phyloP scores from a whole-genome alignment of 2,113 vertebrate species.

The Ochotona princeps region DNA sequence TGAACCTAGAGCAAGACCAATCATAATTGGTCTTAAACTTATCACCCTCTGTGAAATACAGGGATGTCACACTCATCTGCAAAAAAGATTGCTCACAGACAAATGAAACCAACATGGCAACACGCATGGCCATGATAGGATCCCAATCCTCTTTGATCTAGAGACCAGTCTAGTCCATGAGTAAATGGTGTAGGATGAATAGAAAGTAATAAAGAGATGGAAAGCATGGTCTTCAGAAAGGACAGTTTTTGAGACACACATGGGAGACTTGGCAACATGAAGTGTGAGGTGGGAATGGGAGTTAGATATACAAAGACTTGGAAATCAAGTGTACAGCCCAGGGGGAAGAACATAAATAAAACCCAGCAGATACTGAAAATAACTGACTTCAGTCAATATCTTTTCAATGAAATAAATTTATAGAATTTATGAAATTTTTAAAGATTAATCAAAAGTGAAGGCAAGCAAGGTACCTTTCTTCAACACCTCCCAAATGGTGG shows the following conservation, averaged over 20 bases:
- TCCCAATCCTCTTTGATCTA: not conserved
- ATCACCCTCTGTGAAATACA: not conserved
- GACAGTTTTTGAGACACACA: not conserved
- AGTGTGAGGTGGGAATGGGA: not conserved
- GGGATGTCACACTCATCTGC: not conserved
- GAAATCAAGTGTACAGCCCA: too few species aligned
- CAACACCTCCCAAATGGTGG: not conserved
- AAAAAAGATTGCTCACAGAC: not conserved
- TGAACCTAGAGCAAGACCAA: not conserved
- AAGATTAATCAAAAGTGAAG: not conserved
- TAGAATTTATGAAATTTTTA: not conserved
- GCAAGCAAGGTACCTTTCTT: not conserved
- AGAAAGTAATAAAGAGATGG: not conserved
- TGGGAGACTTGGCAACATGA: not conserved
- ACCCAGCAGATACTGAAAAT: not conserved
- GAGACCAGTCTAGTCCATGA: not conserved
- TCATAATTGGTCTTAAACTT: not conserved
- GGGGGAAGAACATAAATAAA: not conserved
- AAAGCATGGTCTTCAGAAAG: not conserved
- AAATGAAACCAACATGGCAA: not conserved
- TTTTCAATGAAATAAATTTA: constrained; percentile 24
- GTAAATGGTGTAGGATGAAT: not conserved
- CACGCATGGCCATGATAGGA: not conserved
- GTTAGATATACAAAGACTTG: not conserved
- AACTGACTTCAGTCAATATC: not conserved